Evolutionary conservation across 1,140 invertebrate species (phyloP).

Genomic region (Popillia japonica): DNA sequence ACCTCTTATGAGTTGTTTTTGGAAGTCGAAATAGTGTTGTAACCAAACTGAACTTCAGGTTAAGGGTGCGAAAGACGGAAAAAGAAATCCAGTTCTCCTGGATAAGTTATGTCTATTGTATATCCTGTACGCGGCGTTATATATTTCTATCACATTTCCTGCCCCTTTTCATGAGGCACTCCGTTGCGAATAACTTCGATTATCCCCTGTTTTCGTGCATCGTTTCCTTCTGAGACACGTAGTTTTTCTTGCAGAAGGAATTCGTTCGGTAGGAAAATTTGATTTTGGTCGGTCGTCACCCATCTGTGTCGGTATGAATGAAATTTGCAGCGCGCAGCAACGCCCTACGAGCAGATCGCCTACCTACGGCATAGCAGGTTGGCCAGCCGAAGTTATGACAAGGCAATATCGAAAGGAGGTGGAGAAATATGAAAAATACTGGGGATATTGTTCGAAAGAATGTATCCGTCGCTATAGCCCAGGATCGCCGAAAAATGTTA

Average conservation of each 20-base stretch:
- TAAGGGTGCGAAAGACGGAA: no score
- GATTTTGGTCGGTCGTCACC: constrained; percentile 32
- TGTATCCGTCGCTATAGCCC: constrained; percentile 12
- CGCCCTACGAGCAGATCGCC: not conserved
- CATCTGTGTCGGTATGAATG: constrained; percentile 34
- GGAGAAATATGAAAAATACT: constrained; percentile 33
- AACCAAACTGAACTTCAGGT: no score
- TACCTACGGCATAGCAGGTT: not conserved
- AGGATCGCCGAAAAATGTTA: constrained; percentile 19
- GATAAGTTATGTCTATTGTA: constrained; percentile 17
- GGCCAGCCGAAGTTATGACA: constrained; percentile 8
- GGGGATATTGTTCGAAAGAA: constrained; percentile 34
- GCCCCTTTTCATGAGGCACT: not conserved
- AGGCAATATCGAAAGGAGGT: constrained; percentile 17
- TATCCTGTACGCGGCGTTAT: not conserved
- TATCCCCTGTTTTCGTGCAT: constrained; percentile 36
- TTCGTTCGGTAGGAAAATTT: constrained; percentile 35
- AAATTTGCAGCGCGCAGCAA: not conserved
- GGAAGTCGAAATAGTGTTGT: no score
- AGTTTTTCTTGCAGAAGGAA: constrained; percentile 35
- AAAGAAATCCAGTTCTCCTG: not conserved
- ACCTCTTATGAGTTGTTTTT: no score
- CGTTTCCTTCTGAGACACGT: constrained; percentile 20
- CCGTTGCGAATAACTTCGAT: constrained; percentile 29
- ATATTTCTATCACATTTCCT: constrained; percentile 16